Evolutionary conservation across 1,140 invertebrate species (phyloP).

Genomic region (Aphelenchoides avenae): DNA sequence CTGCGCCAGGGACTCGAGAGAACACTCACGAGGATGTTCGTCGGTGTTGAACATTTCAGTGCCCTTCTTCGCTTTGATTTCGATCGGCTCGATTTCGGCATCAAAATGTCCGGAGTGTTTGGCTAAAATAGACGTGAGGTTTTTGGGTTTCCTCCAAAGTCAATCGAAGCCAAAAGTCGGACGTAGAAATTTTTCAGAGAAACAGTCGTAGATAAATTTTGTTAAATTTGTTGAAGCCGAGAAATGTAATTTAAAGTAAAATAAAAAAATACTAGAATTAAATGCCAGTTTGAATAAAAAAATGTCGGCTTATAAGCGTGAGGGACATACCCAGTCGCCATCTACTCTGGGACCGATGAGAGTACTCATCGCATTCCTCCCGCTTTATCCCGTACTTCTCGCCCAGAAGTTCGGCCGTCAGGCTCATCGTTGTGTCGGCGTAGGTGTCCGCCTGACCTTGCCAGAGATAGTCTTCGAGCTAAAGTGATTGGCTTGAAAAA

Average conservation of each 20-base stretch:
- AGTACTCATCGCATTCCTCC: conserved; percentile 81
- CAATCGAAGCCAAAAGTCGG: conserved; percentile 13
- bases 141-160: conserved; percentile 12
- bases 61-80: conserved; percentile 74
- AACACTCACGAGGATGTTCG: conserved; percentile 86
- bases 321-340: conserved; percentile 60
- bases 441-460: conserved; percentile 78
- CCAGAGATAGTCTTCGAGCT: conserved; percentile 88
- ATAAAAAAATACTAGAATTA: too few species aligned
- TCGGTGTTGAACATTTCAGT: conserved; percentile 72
- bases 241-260: too few species aligned
- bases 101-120: conserved; percentile 80
- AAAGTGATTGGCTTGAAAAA: too few species aligned
- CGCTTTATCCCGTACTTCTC: conserved; percentile 78
- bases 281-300: too few species aligned
- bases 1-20: conserved; percentile 76
- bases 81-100: conserved; percentile 81
- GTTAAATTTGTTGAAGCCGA: too few species aligned
- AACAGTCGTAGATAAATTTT: too few species aligned
- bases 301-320: too few species aligned
- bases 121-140: conserved; percentile 65
- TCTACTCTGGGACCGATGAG: conserved; percentile 70
- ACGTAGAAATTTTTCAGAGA: neutral
- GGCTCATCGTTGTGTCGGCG: conserved; percentile 86
- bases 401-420: conserved; percentile 94